These are phyloP conservation scores for Festucalex cinctus DNA, from an alignment of 2,113 vertebrate genomes.

Conservation along the genomic window DNA sequence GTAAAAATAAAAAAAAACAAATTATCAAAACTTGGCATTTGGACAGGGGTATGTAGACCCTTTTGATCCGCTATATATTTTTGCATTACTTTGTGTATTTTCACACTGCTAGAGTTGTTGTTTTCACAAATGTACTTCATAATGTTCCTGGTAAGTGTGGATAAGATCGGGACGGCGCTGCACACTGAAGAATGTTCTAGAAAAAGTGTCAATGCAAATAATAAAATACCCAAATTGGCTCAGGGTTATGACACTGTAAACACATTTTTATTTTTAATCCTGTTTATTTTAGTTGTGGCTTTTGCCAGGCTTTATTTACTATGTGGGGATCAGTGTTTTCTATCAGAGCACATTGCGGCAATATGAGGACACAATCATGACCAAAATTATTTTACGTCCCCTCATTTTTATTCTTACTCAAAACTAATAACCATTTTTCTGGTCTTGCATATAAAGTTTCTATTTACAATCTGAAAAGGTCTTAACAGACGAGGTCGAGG, in stretches of 20 bases:
- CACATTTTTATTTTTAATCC: not conserved
- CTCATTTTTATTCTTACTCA: not conserved
- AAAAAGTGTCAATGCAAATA: not conserved
- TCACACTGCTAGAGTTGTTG: not conserved
- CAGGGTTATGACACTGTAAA: not conserved
- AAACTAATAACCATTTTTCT: not conserved
- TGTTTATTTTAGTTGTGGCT: conserved; percentile 1
- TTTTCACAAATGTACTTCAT: not conserved
- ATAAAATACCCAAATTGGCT: not conserved
- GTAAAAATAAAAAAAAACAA: no score
- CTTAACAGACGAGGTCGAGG: not conserved
- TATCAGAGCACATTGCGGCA: not conserved
- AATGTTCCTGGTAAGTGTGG: not conserved
- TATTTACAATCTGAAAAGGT: not conserved
- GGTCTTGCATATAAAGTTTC: not conserved
- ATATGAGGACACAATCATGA: not conserved
- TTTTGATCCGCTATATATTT: not conserved
- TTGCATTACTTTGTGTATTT: not conserved
- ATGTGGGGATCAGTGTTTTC: conserved; percentile 4
- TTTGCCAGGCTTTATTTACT: conserved; percentile 1
- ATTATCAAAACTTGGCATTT: not conserved
- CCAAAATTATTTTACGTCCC: not conserved
- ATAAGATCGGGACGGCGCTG: not conserved
- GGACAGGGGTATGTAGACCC: not conserved
- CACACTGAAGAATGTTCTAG: not conserved